Percentiles rank a stretch among this genome's conserved stretches.
Conservation (phyloP, 2,113 vertebrate genomes). For the Alosa alosa region DNA sequence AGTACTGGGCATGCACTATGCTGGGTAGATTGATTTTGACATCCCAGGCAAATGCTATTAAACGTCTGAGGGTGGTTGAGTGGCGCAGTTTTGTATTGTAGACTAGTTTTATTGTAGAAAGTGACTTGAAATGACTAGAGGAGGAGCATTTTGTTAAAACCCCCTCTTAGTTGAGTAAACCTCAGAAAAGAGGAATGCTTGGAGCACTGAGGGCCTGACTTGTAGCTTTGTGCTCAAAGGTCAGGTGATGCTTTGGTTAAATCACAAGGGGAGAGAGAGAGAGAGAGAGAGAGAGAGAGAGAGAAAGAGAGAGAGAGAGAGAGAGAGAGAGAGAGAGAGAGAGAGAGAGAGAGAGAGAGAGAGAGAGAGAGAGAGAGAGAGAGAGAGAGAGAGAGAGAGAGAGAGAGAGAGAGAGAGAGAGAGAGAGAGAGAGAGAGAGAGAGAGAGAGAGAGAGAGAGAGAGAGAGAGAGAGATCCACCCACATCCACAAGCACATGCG, state of each 20-base stretch:
- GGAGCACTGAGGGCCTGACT: conserved; percentile 32
- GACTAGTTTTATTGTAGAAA: neutral
- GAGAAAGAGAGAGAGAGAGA: rapidly evolving
- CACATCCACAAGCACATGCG: neutral
- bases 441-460: too few relatives aligned
- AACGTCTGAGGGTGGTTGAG: neutral
- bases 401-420: too few relatives aligned
- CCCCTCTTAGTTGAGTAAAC: neutral
- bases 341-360: too few relatives aligned
- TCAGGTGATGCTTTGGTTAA: conserved; percentile 61
- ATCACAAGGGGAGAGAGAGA: conserved; percentile 54
- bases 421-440: too few relatives aligned
- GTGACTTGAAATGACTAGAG: neutral
- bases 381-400: too few relatives aligned
- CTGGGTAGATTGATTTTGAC: conserved; percentile 13
- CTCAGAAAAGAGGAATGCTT: conserved; percentile 21
- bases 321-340: too few relatives aligned
- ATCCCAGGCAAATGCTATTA: neutral
- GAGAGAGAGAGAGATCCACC: too few relatives aligned
- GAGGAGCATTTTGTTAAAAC: neutral
- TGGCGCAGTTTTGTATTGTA: neutral
- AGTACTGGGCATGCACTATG: conserved; percentile 17
- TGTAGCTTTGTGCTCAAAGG: conserved; percentile 42
- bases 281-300: too few relatives aligned
- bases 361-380: too few relatives aligned